A percentile compares a stretch with the other conserved stretches of the same genome.
Conservation (phyloP, 2,888 invertebrate species). For the Erynnis tages region DNA sequence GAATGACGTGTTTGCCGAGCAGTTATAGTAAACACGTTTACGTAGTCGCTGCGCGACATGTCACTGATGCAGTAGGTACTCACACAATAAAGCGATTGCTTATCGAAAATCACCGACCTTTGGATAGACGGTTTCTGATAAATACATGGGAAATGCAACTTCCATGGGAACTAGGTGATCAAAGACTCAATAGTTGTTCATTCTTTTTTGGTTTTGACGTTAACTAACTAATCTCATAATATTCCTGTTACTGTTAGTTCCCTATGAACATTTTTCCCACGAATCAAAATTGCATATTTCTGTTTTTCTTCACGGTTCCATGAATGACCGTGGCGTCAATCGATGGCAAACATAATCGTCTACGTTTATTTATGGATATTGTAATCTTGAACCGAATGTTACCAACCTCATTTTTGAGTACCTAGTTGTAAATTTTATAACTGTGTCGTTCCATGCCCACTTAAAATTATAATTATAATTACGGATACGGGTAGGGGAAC, state of each 20-base stretch:
- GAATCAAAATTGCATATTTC: too few relatives aligned
- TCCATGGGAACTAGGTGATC: slow-evolving; percentile 59
- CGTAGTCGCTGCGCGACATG: slow-evolving; percentile 22
- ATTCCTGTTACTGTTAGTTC: too few relatives aligned
- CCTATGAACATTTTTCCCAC: background rate
- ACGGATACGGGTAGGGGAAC: slow-evolving; percentile 32
- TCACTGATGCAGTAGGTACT: slow-evolving; percentile 23
- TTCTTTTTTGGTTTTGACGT: background rate
- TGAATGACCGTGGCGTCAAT: too few relatives aligned
- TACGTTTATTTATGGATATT: background rate
- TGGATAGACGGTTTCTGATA: slow-evolving; percentile 55
- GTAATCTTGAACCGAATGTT: background rate
- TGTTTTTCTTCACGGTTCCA: too few relatives aligned
- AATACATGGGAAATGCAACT: slow-evolving; percentile 61
- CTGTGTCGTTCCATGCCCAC: background rate
- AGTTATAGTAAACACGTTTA: slow-evolving; percentile 23
- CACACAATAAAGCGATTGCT: slow-evolving; percentile 45
- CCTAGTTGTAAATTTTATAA: background rate
- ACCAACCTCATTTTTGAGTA: background rate
- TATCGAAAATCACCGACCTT: slow-evolving; percentile 62
- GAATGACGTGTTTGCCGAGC: slow-evolving; percentile 24
- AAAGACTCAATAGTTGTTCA: background rate
- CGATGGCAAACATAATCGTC: background rate
- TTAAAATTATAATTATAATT: slow-evolving; percentile 23
- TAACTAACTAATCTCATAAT: too few relatives aligned